Evolutionary conservation across 2,888 invertebrate species (phyloP), one percentile per base, ranked within the genome.

Genomic region (Isoperla grammatica): DNA sequence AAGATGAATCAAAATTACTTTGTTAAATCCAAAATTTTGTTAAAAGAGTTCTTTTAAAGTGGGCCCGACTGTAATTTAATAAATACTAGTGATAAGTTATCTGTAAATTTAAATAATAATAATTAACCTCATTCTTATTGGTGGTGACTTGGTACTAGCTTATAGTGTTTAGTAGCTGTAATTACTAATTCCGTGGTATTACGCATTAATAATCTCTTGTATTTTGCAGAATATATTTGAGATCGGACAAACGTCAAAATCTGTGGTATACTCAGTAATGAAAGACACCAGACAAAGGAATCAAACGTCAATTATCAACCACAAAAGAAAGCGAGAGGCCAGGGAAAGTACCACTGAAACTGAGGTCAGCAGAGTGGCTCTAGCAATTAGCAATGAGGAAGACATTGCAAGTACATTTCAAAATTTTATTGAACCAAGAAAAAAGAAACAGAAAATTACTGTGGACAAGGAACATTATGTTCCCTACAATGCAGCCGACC

Each of bases 161-260:
- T n/a, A n/a, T n/a, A n/a, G n/a, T n/a, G n/a, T n/a, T n/a, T n/a
- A n/a, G n/a, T n/a, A n/a, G n/a, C n/a, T n/a, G n/a, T n/a, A n/a
- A n/a, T n/a, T n/a, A n/a, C n/a, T n/a, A n/a, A n/a, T n/a, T n/a
- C n/a, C n/a, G n/a, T n/a, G n/a, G n/a, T n/a, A n/a, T n/a, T n/a
- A n/a, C n/a, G n/a, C n/a, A n/a, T n/a, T n/a, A n/a, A n/a, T n/a
- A n/a, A n/a, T n/a, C n/a, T n/a, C n/a, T 65, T 29, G 29, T 29
- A 29, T 29, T 29, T 76, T 79, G 40, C 75, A 94, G 93, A 98
- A 96, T 0, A 89, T 98, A 68, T 91, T 98, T 74, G 98, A 98
- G 77, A 80, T 97, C 54, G 88, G 90, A 46, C 83, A 88, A 0
- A 90, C 87, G 71, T 81, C 86, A 68, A 85, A 92, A 71, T 88